Percentiles rank a stretch among this genome's conserved stretches.
These are phyloP conservation scores for Augiades crinisus DNA, from an alignment of 2,888 invertebrate species.

Conservation along the genomic window DNA sequence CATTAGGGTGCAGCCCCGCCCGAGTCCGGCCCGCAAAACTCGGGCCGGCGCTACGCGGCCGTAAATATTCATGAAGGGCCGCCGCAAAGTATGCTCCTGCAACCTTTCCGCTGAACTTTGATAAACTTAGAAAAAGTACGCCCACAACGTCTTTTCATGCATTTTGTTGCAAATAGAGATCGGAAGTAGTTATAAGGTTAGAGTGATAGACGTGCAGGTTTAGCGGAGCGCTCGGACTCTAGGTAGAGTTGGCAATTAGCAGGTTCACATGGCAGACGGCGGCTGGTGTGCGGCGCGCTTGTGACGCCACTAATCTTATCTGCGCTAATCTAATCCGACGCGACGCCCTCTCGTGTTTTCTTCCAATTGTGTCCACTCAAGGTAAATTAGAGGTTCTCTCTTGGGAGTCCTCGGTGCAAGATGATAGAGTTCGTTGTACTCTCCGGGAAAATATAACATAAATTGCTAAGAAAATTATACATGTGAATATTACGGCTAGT, in stretches of 20 bases:
- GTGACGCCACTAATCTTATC: constrained; percentile 75
- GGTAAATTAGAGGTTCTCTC: constrained; percentile 76
- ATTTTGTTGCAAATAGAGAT: constrained; percentile 31
- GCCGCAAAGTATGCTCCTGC: constrained; percentile 42
- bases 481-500: no score
- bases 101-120: constrained; percentile 36
- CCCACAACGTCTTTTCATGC: constrained; percentile 25
- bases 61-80: constrained; percentile 60
- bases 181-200: background rate
- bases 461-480: no score
- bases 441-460: no score
- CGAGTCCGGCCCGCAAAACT: constrained; percentile 67
- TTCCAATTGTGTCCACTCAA: constrained; percentile 78
- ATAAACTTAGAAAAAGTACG: constrained; percentile 36
- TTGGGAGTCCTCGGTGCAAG: constrained; percentile 59
- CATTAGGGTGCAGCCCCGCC: constrained; percentile 80
- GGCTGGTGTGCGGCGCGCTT: constrained; percentile 37
- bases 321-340: constrained; percentile 72
- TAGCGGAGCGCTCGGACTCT: constrained; percentile 29
- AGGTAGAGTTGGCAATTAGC: constrained; percentile 59
- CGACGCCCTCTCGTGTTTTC: constrained; percentile 77
- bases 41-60: constrained; percentile 43
- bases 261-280: constrained; percentile 51
- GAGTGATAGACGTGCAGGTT: constrained; percentile 12
- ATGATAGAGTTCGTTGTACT: constrained; percentile 54